Evolutionary conservation across 2,888 invertebrate genomes (phyloP), one percentile per base, ranked within the genome.

Genomic region (Pseudanteris insignis): DNA sequence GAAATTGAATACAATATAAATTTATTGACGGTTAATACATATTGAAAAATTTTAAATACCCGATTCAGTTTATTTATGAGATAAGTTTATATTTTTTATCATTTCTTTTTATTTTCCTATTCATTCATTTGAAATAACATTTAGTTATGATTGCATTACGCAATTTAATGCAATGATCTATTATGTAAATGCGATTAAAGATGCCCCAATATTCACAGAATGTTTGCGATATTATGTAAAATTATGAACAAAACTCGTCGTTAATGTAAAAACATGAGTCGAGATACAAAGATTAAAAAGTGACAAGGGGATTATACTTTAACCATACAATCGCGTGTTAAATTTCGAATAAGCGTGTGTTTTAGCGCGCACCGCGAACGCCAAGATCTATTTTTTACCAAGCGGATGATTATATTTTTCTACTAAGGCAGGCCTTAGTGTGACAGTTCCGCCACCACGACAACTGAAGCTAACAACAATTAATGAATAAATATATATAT

Each of bases 351-450:
- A 58, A 37, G 58, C 70, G 72, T 70, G 70, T 70, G 70, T 70
- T 55, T 48, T 73, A 73, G 71, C 67, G 68, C 71, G 65, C 67
- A 68, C 46, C n/a, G 69, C 72, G 70, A 72, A 71, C 73, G 75
- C 70, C 73, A 77, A 79, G 77, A 78, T 77, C 78, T 79, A 79
- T 79, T 79, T 79, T 78, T 79, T 79, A 78, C 78, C 77, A 75
- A 69, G 72, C 78, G 75, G 77, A 75, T 75, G 77, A 48, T 50
- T 78, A 76, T 79, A 79, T 79, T 79, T 79, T 79, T 79, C 68
- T 77, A 79, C 79, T 79, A 78, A 78, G 79, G 79, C 79, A 78
- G 79, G 79, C 79, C 79, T 79, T 78, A 78, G 79, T 74, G 68
- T 69, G 69, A 66, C 63, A 64, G 66, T 69, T 63, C 66, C 55